phyloP scores from a whole-genome alignment of 2,888 invertebrate genomes.

The Abrostola tripartita region DNA sequence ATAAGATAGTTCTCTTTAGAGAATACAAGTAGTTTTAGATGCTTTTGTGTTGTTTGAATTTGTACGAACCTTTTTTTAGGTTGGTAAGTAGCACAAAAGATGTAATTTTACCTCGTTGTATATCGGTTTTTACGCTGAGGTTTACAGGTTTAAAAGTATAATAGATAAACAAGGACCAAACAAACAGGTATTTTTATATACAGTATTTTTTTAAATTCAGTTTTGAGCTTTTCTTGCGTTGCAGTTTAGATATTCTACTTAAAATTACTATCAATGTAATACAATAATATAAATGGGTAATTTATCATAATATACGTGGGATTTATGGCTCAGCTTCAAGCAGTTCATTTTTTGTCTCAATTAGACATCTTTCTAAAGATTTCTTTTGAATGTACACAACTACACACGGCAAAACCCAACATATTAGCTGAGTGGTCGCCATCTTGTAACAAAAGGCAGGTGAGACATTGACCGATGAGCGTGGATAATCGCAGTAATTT shows the following conservation, averaged over 20 bases:
- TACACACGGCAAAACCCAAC: neutral
- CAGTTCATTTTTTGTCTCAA: too few species aligned
- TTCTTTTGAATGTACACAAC: neutral
- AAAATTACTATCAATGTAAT: too few species aligned
- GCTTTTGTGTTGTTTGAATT: slow-evolving; percentile 62
- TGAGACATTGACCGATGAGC: slow-evolving; percentile 52
- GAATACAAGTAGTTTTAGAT: slow-evolving; percentile 65
- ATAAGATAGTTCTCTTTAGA: slow-evolving; percentile 69
- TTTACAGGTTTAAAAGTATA: slow-evolving; percentile 12
- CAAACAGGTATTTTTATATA: neutral
- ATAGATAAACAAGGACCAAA: slow-evolving; percentile 4
- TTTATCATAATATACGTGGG: too few species aligned
- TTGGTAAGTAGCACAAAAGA: slow-evolving; percentile 30
- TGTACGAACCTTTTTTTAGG: slow-evolving; percentile 43
- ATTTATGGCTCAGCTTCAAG: too few species aligned
- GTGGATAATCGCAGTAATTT: slow-evolving; percentile 46
- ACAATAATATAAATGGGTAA: too few species aligned
- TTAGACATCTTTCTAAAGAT: neutral
- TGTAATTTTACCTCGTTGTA: slow-evolving; percentile 42
- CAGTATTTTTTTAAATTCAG: neutral
- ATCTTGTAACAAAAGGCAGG: slow-evolving; percentile 34
- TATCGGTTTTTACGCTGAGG: slow-evolving; percentile 11
- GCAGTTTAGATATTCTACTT: too few species aligned
- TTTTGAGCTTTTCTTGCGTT: too few species aligned
- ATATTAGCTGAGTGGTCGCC: slow-evolving; percentile 30